Conservation (phyloP, 2,888 invertebrate genomes). For the Apodemia mormo region DNA sequence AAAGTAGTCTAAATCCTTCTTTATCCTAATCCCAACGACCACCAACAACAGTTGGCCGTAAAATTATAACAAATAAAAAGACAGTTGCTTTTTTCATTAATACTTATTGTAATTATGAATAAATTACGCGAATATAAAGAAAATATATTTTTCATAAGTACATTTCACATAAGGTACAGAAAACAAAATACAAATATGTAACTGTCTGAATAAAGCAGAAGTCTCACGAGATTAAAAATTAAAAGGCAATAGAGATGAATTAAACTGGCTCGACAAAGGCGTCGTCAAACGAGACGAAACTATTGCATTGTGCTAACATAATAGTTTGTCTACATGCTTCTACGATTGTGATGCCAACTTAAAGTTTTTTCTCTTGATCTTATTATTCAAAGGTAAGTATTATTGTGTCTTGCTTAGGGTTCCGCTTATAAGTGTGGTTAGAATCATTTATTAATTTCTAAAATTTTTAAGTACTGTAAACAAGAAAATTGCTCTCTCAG, state of each 20-base stretch:
- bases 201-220: conserved; percentile 21
- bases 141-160: background rate
- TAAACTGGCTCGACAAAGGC: conserved; percentile 38
- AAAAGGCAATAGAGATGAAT: conserved; percentile 56
- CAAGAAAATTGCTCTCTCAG: too few species aligned
- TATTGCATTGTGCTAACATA: conserved; percentile 71
- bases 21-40: too few species aligned
- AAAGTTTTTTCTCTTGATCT: conserved; percentile 64
- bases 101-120: too few species aligned
- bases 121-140: too few species aligned
- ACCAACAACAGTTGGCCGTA: too few species aligned
- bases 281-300: conserved; percentile 45
- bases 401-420: conserved; percentile 51
- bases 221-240: conserved; percentile 50
- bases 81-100: too few species aligned
- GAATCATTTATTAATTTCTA: too few species aligned
- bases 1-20: too few species aligned
- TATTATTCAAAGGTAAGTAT: conserved; percentile 78
- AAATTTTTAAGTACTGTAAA: too few species aligned
- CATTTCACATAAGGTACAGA: background rate
- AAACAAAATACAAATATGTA: conserved; percentile 11
- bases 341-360: conserved; percentile 67
- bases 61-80: too few species aligned
- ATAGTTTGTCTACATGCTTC: conserved; percentile 73
- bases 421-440: conserved; percentile 16